Conservation (phyloP, 2,113 vertebrate genomes). For the Formicarius rufipectus region DNA sequence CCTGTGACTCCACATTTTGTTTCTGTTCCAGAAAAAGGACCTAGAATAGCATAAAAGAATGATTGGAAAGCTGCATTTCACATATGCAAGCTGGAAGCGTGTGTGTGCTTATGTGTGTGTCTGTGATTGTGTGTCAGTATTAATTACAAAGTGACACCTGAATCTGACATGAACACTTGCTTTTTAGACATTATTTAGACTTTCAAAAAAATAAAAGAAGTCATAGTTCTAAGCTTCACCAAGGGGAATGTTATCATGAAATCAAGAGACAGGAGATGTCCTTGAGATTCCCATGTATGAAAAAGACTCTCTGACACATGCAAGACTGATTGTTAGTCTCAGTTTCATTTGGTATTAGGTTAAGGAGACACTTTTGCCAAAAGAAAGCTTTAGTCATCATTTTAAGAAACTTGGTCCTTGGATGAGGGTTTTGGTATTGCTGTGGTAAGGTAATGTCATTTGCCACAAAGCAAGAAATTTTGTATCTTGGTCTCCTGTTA, state of each 20-base stretch:
- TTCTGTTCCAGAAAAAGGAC: neutral
- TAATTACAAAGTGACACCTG: neutral
- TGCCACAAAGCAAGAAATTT: neutral
- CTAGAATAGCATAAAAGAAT: neutral
- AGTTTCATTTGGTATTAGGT: neutral
- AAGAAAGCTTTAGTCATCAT: neutral
- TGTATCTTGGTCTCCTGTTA: neutral
- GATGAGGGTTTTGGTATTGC: neutral
- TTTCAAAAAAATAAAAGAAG: neutral
- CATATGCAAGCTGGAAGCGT: neutral
- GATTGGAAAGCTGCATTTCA: neutral
- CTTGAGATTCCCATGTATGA: neutral
- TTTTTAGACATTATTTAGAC: neutral
- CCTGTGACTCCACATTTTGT: neutral
- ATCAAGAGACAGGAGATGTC: neutral
- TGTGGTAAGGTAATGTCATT: neutral
- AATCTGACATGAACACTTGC: neutral
- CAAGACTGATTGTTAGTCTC: neutral
- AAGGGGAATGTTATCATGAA: neutral
- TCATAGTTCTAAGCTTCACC: neutral
- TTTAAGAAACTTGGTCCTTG: neutral
- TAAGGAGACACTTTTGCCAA: neutral
- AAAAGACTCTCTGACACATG: neutral
- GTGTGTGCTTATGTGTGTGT: neutral
- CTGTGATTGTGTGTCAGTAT: neutral